Percentiles rank a stretch among this genome's conserved stretches.
Evolutionary conservation across 2,797 vertebrate genomes (phyloP).

Genomic region (Uromys caudimaculatus): DNA sequence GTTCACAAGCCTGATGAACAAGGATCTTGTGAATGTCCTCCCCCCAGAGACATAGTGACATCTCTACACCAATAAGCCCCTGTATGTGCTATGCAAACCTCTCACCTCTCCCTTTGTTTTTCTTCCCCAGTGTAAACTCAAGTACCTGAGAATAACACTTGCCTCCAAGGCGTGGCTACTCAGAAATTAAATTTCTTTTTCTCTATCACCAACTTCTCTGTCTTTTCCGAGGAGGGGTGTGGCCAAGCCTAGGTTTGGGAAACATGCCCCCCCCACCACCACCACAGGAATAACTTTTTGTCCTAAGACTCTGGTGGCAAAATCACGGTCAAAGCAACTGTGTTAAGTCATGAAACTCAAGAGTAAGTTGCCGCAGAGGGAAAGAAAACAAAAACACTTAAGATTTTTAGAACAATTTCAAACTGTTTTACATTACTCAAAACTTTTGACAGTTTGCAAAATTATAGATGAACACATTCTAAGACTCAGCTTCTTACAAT

Average conservation of each 20-base stretch:
- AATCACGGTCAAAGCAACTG: not conserved
- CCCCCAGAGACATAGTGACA: too few relatives aligned
- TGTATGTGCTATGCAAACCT: not conserved
- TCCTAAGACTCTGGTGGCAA: not conserved
- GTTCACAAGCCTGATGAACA: not conserved
- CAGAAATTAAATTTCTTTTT: not conserved
- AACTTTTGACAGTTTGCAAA: conserved; percentile 18
- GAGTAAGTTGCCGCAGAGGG: not conserved
- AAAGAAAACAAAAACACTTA: not conserved
- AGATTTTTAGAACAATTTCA: not conserved
- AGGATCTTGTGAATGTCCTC: not conserved
- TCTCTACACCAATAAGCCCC: not conserved
- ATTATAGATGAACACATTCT: conserved; percentile 23
- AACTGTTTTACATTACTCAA: not conserved
- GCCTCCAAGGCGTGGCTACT: not conserved
- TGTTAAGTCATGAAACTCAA: not conserved
- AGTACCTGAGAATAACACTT: not conserved
- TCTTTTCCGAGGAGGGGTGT: rapidly evolving
- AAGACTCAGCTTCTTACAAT: not conserved
- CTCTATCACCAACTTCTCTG: not conserved
- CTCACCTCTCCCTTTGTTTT: not conserved
- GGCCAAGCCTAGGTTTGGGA: not conserved
- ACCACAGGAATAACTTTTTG: not conserved
- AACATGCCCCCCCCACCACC: rapidly evolving
- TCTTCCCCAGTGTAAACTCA: not conserved